Base-by-base conservation (phyloP, 2,888 invertebrate species). In the Caradrina kadenii region DNA sequence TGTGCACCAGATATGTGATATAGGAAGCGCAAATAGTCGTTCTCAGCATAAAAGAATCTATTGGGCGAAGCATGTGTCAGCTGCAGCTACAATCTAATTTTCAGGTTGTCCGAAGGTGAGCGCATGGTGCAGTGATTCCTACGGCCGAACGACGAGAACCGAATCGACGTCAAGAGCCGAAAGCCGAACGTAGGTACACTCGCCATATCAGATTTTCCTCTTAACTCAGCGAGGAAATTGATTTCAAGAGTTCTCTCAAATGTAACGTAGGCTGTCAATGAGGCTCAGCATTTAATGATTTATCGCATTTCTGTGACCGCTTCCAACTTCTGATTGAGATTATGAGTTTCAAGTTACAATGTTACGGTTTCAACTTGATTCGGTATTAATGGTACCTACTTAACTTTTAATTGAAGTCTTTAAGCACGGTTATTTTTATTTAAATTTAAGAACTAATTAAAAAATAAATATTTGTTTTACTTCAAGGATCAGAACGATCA, bases 61-160 rank as follows among this genome's bases (percentile, higher is more conserved):
- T 73, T 83, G 83, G 77, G 64, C 82, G 80, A 87, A 83, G 80
- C 88, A 88, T 86, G 86, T 91, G 92, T 92, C 92, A 88, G 82
- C 81, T 79, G 89, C 93, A 94, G 89, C 87, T 88, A 83, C 90
- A 93, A 93, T 92, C 91, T 90, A 93, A 93, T 93, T 93, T 93
- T 91, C 92, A 91, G 90, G 87, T 88, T 91, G 91, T 92, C 91
- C 91, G 89, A 91, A 89, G 89, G 86, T 85, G 77, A 90, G 90
- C 87, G 73, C 86, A 86, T 87, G 87, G 86, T 76, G 81, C 80
- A 77, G 78, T 80, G 82, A 81, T 83, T 82, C 73, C 70, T 65
- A 69, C 69, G 65, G 65, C 69, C 73, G 75, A 78, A 68, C 79
- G 69, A 79, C 80, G 67, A 78, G 76, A 77, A 60, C 49, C 53